Conservation (phyloP, 2,113 vertebrate species). For the Azemiops feae region DNA sequence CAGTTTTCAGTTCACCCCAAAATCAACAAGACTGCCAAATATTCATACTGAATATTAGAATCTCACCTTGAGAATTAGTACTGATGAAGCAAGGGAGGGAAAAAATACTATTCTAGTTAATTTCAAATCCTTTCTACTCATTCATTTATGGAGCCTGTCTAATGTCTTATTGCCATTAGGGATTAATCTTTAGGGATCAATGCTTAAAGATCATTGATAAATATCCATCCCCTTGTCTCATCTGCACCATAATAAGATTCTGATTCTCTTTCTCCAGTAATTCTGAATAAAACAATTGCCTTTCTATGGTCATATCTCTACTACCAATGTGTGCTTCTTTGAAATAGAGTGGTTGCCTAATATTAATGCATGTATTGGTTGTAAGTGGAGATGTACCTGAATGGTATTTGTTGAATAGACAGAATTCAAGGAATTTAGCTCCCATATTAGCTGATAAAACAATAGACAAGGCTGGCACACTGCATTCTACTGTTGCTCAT, state of each 20-base stretch:
- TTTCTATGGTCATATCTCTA: background rate
- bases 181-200: background rate
- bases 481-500: background rate
- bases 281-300: background rate
- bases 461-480: background rate
- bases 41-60: background rate
- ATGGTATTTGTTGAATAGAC: background rate
- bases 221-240: background rate
- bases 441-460: background rate
- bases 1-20: background rate
- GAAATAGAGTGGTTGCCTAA: background rate
- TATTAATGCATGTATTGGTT: background rate
- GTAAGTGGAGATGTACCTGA: background rate
- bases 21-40: background rate
- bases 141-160: background rate
- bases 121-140: background rate
- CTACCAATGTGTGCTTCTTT: background rate
- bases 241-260: background rate
- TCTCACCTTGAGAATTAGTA: background rate
- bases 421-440: background rate
- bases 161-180: background rate
- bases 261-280: background rate
- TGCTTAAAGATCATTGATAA: background rate
- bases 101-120: background rate
- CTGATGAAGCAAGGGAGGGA: background rate